Evolutionary conservation across 1,140 invertebrate species (phyloP).

Genomic region (Brachionus sp.): DNA sequence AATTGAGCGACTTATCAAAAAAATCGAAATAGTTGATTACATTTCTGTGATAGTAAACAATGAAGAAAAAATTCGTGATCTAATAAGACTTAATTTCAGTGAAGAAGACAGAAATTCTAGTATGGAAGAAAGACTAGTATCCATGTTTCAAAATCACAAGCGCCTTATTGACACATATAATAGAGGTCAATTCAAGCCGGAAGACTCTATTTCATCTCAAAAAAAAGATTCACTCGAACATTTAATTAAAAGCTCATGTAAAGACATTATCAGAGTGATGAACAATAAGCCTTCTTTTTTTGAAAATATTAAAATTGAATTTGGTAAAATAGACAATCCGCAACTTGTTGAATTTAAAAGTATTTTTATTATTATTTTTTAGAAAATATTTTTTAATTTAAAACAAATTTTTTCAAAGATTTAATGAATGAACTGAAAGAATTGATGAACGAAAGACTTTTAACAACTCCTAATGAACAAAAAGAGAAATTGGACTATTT

Average conservation of each 20-base stretch:
- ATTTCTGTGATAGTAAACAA: not conserved
- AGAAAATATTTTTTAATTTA: not conserved
- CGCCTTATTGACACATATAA: slow-evolving; percentile 10
- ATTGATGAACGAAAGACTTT: slow-evolving; percentile 29
- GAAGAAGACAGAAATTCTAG: slow-evolving; percentile 4
- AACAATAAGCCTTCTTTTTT: slow-evolving; percentile 11
- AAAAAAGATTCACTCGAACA: slow-evolving; percentile 4
- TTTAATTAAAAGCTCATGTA: slow-evolving; percentile 35
- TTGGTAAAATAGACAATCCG: not conserved
- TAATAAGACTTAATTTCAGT: not conserved
- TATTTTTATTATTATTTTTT: not conserved
- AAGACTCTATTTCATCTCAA: slow-evolving; percentile 8
- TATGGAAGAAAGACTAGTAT: not conserved
- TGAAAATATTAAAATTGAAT: slow-evolving; percentile 21
- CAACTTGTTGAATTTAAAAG: slow-evolving; percentile 6
- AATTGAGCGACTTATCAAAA: not conserved
- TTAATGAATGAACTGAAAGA: slow-evolving; percentile 26
- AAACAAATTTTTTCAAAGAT: not conserved
- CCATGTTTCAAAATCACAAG: slow-evolving; percentile 32
- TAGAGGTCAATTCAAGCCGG: not conserved
- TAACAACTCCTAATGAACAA: slow-evolving; percentile 42
- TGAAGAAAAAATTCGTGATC: not conserved
- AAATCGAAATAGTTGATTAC: slow-evolving; percentile 28
- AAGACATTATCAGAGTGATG: not conserved
- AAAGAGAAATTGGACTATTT: slow-evolving; percentile 38